Percentiles rank a stretch among this genome's conserved stretches.
These are phyloP conservation scores for Tetanocera ferruginea DNA, from an alignment of 2,888 invertebrate genomes.

Conservation along the genomic window DNA sequence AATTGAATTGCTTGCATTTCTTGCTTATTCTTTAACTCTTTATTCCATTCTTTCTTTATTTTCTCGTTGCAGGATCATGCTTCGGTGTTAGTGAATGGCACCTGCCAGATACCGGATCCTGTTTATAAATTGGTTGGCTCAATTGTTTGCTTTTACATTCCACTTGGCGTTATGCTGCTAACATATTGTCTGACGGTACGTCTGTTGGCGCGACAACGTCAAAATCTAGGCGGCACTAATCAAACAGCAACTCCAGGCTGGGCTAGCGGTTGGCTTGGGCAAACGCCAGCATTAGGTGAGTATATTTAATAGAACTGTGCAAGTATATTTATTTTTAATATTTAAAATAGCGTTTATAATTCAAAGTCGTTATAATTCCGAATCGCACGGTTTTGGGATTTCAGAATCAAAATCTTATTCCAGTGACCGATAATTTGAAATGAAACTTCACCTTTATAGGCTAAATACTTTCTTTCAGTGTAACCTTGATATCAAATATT, in stretches of 20 bases:
- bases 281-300: slow-evolving; percentile 72
- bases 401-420: no score
- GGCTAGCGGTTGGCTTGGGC: slow-evolving; percentile 83
- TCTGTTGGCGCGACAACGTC: slow-evolving; percentile 85
- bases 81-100: slow-evolving; percentile 85
- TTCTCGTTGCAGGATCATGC: slow-evolving; percentile 78
- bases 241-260: slow-evolving; percentile 73
- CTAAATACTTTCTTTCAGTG: no score
- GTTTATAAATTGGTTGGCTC: slow-evolving; percentile 93
- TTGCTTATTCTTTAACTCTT: neutral
- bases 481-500: no score
- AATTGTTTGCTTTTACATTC: slow-evolving; percentile 95
- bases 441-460: no score
- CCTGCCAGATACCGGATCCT: slow-evolving; percentile 89
- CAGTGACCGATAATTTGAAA: no score
- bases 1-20: neutral
- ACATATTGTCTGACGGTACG: slow-evolving; percentile 95
- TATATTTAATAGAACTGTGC: neutral
- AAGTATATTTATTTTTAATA: no score
- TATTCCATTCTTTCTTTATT: slow-evolving; percentile 26
- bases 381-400: no score
- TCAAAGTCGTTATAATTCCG: no score
- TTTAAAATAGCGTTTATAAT: no score
- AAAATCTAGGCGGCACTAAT: slow-evolving; percentile 74
- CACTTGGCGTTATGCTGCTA: slow-evolving; percentile 92